phyloP scores from a whole-genome alignment of 2,113 vertebrate species.

The Plestiodon gilberti region DNA sequence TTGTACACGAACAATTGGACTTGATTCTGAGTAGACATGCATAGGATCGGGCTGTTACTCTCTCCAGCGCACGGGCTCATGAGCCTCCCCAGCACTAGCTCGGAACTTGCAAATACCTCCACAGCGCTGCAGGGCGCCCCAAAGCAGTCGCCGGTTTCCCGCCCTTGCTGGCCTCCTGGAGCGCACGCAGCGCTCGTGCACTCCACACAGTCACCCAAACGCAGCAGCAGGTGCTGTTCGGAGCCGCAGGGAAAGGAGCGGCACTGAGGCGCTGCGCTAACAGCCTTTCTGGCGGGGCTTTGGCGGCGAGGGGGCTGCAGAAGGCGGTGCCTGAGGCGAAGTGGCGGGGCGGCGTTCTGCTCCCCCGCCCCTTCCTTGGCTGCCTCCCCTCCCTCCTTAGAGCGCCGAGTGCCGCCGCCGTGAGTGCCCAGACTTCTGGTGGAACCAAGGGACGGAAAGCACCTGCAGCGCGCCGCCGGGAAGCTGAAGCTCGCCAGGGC shows the following conservation, averaged over 20 bases:
- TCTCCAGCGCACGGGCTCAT: no score
- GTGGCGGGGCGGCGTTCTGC: neutral
- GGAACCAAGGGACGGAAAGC: neutral
- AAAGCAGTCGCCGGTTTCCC: neutral
- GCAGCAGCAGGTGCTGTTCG: neutral
- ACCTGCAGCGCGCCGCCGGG: neutral
- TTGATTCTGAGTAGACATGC: no score
- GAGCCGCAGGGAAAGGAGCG: neutral
- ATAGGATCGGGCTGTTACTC: no score
- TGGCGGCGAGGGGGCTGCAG: slow-evolving; percentile 28
- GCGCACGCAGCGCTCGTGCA: neutral
- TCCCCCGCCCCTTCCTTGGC: neutral
- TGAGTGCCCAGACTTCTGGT: neutral
- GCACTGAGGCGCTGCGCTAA: neutral
- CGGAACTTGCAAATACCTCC: no score
- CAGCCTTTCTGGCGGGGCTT: neutral
- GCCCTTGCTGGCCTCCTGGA: neutral
- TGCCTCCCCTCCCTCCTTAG: neutral
- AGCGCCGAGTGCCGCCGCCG: neutral
- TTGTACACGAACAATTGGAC: no score
- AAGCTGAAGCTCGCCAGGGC: neutral
- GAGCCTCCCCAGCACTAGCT: no score
- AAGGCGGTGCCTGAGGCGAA: neutral
- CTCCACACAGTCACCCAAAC: neutral
- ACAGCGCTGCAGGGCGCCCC: no score